Conservation (phyloP, 2,113 vertebrate species). For the Aegotheles bennettii region DNA sequence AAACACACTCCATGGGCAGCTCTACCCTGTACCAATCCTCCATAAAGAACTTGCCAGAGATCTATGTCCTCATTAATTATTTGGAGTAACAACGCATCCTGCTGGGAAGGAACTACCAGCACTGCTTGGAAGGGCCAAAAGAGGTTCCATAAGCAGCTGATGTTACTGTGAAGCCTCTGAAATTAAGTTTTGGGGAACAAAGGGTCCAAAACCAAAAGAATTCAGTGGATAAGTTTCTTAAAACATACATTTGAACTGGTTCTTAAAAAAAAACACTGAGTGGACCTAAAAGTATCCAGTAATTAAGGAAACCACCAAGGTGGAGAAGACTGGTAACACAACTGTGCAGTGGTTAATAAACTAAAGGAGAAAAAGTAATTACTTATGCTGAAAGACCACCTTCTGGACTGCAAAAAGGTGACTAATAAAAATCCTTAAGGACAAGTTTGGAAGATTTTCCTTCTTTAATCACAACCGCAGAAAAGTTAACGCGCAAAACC, state of each 20-base stretch:
- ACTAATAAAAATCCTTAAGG: background rate
- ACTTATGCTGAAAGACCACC: background rate
- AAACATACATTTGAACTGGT: background rate
- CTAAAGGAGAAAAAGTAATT: background rate
- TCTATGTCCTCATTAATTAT: background rate
- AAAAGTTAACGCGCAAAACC: background rate
- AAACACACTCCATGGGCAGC: background rate
- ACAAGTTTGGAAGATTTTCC: background rate
- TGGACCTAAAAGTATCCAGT: background rate
- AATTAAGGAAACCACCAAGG: background rate
- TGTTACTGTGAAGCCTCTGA: background rate
- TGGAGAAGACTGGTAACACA: background rate
- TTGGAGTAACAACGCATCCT: background rate
- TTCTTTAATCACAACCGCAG: background rate
- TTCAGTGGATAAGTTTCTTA: background rate
- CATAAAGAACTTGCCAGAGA: too few species aligned
- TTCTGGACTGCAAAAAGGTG: background rate
- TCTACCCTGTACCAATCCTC: background rate
- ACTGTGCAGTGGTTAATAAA: background rate
- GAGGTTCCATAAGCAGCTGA: background rate
- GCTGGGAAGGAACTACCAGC: background rate
- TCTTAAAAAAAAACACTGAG: background rate
- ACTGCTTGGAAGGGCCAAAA: background rate
- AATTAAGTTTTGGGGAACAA: background rate
- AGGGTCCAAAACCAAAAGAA: background rate